Base-by-base conservation (phyloP, 2,113 vertebrate species). In the Hemichromis elongatus region DNA sequence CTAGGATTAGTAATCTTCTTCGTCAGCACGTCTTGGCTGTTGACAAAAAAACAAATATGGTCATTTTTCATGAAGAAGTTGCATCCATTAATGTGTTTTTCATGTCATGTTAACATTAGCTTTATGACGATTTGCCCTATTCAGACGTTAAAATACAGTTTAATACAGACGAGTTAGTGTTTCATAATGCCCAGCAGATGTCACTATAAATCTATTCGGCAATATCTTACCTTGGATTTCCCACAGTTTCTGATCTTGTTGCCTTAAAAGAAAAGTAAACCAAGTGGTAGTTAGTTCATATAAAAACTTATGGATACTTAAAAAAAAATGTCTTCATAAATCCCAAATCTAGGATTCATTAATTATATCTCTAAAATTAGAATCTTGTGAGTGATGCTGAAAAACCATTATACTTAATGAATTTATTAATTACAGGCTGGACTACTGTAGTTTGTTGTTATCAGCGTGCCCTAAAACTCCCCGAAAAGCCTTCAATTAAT, bases 221-320 rank as follows among this genome's bases (percentile, higher is more conserved):
- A 26, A 7, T 50, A 5, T 7, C 88, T 86, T 85, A 96, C 95
- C 92, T 93, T 94, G 11, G 87, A 11, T 84, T 94, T 96, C 7
- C 93, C 93, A 90, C 96, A 96, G 4, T 52, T 89, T 42, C 10
- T 16, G 52, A 96, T 55, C 79, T 87, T 95, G 89, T 96, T 95
- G 45, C 96, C 96, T 96, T 61, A 5, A 55, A 24, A 88, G 24
- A 84, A 83, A 84, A 89, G 4, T 2, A 83, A n/a, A 81, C 11
- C 26, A 28, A 63, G 12, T 53, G 50, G 77, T 28, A 73, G 66
- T 89, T 56, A 66, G 18, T 73, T 78, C 3, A 8, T 54, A 3
- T 28, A 4, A 80, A 73, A 79, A 14, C 4, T 26, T 11, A 66
- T 4, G 66, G 7, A 18, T 40, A 10, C 5, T 63, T 21, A 70